Conservation (phyloP, 1,140 invertebrate genomes). For the Achatina immaculata region DNA sequence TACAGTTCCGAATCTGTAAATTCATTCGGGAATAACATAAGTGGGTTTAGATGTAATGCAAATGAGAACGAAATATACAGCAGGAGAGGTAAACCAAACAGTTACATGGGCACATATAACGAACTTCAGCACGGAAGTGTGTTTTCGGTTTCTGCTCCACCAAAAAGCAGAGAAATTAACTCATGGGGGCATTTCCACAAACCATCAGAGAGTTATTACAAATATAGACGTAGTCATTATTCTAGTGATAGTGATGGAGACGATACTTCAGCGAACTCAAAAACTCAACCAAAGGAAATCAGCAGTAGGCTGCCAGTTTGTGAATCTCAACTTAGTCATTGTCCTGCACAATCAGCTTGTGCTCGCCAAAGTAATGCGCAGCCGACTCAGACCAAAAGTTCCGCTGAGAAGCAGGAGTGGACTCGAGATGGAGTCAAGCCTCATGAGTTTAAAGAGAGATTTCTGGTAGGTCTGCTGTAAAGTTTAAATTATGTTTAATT, state of each 20-base stretch:
- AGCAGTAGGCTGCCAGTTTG: slow-evolving; percentile 18
- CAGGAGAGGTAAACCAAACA: neutral
- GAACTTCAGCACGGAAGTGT: neutral
- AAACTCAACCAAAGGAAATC: slow-evolving; percentile 1
- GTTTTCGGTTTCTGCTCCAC: neutral
- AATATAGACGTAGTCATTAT: slow-evolving; percentile 63
- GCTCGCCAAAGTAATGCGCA: neutral
- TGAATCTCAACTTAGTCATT: slow-evolving; percentile 53
- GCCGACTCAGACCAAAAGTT: neutral
- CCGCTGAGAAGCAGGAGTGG: slow-evolving; percentile 27
- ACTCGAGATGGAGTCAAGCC: slow-evolving; percentile 53
- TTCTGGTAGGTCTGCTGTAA: slow-evolving; percentile 33
- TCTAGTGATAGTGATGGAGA: slow-evolving; percentile 67
- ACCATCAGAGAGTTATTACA: slow-evolving; percentile 56
- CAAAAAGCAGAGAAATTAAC: slow-evolving; percentile 44
- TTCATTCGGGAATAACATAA: neutral
- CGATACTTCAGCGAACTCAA: slow-evolving; percentile 1
- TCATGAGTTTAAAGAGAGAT: slow-evolving; percentile 59
- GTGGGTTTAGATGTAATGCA: neutral
- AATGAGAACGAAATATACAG: slow-evolving; percentile 18
- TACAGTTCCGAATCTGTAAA: neutral
- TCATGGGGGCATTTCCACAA: slow-evolving; percentile 65
- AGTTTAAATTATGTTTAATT: no score
- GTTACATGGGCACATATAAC: no score
- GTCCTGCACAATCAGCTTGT: neutral